These are phyloP conservation scores for Drosophila pruinosa DNA, from an alignment of 1,140 invertebrate genomes.

Conservation along the genomic window DNA sequence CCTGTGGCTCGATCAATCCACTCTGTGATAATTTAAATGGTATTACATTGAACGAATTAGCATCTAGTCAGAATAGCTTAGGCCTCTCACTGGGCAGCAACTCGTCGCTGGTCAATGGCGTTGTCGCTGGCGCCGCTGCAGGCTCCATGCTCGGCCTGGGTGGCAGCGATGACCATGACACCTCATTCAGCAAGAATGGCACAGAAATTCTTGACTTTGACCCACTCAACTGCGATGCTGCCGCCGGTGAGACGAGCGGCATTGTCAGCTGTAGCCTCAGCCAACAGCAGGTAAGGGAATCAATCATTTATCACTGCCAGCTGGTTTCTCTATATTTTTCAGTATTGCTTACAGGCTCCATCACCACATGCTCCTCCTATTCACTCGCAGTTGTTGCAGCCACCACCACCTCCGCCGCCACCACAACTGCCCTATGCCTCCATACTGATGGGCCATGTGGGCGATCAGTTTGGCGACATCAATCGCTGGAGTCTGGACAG, in stretches of 20 bases:
- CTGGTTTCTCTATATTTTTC: too few species aligned
- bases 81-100: conserved; percentile 70
- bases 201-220: conserved; percentile 84
- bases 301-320: too few species aligned
- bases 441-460: conserved; percentile 65
- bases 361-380: conserved; percentile 24
- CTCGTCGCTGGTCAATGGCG: conserved; percentile 75
- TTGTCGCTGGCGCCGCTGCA: conserved; percentile 66
- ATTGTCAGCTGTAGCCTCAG: conserved; percentile 39
- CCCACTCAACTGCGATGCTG: conserved; percentile 34
- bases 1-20: conserved; percentile 73
- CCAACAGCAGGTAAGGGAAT: conserved; percentile 50
- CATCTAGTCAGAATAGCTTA: conserved; percentile 83
- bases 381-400: conserved; percentile 53
- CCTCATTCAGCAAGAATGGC: conserved; percentile 86
- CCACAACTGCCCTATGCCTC: conserved; percentile 57
- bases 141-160: conserved; percentile 61
- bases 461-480: conserved; percentile 74
- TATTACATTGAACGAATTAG: conserved; percentile 83
- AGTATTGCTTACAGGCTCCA: conserved; percentile 29
- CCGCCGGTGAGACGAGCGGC: conserved; percentile 21
- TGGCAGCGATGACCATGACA: conserved; percentile 78
- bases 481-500: conserved; percentile 79
- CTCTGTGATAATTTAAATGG: conserved; percentile 83
- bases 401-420: conserved; percentile 34